Base-by-base conservation (phyloP, 2,797 vertebrate genomes). In the Mallotus villosus region DNA sequence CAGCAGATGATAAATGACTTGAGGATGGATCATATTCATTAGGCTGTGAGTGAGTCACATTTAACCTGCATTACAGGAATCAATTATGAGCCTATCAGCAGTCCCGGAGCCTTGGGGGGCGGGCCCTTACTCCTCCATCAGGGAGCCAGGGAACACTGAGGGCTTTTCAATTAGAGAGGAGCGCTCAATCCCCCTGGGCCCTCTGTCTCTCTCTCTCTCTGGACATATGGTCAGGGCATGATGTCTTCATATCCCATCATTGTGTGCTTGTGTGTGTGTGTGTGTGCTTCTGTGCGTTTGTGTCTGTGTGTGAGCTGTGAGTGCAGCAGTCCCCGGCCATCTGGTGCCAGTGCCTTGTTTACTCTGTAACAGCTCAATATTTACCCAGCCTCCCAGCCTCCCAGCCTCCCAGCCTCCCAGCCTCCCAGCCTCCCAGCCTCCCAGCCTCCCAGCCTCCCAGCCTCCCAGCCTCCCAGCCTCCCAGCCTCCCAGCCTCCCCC, bases 311-410 rank as follows among this genome's bases (percentile, higher is more conserved):
- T 27, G 25, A 25, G 59, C 71, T 80, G 78, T 76, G 55, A 62
- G 91, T 90, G 90, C 90, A 92, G 92, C 91, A 87, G 74, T 87
- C 90, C 90, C 90, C 90, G 90, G 83, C 95, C 95, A 97, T 95
- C 96, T 96, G 96, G 94, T 93, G 91, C 93, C 89, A 87, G 91
- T 94, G 84, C 82, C 82, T 90, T 93, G 77, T 96, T 95, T 94
- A 95, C 92, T 93, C 95, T 94, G 93, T 95, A 93, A 94, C 93
- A 94, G 94, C 94, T 95, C 94, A 96, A 94, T 97, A 95, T 97
- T 96, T 98, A 94, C 94, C 93, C 94, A 95, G 92, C 91, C 60
- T 89, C 93, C 95, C 93, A 94, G 93, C 92, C 94, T 34, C 32
- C 32, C 32, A 6, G 27, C 27, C 27, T 29, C 27, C 27, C 27